Evolutionary conservation across 2,888 invertebrate species (phyloP), one percentile per base, ranked within the genome.

Genomic region (Drosophila peninsularis): DNA sequence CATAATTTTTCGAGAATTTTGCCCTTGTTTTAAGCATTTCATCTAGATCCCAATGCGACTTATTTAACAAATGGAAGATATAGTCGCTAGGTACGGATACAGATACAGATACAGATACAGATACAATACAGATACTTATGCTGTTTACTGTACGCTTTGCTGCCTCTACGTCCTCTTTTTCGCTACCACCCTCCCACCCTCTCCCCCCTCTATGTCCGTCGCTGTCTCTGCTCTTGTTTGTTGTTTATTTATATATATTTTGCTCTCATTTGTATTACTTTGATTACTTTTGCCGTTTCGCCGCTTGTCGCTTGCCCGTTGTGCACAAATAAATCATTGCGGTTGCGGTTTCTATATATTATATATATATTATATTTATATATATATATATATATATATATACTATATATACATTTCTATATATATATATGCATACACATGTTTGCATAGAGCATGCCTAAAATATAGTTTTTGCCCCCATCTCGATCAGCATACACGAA

Each of bases 221-320:
- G 24, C 14, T 9, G 10, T 54, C 37, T 41, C 32, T 11, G 24
- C 30, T 6, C 41, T 63, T 60, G 58, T 62, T 80, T 75, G 72
- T 75, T 78, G 56, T 70, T 81, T 87, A 81, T 82, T 87, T 84
- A 78, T 84, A 84, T 87, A 84, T 74, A 78, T 70, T 73, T 75
- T 78, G 55, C 74, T 50, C 71, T 69, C 82, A 87, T 87, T 83
- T 83, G 88, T 87, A 87, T 83, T 83, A 83, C 88, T 83, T 87
- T 83, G 88, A 83, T 83, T 83, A 83, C 88, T 85, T 73, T 73
- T 56, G 61, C 63, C 61, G 49, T 58, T 71, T 53, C 45, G 55
- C 44, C 37, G 39, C 53, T 57, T 62, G 77, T 67, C 77, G 55
- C 13, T 60, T 44, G 27, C 49, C 73, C 62, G 68, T 55, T 69